Percentiles rank a stretch among this genome's conserved stretches.
Conservation (phyloP, 2,888 invertebrate species). For the Archips crataeganus region DNA sequence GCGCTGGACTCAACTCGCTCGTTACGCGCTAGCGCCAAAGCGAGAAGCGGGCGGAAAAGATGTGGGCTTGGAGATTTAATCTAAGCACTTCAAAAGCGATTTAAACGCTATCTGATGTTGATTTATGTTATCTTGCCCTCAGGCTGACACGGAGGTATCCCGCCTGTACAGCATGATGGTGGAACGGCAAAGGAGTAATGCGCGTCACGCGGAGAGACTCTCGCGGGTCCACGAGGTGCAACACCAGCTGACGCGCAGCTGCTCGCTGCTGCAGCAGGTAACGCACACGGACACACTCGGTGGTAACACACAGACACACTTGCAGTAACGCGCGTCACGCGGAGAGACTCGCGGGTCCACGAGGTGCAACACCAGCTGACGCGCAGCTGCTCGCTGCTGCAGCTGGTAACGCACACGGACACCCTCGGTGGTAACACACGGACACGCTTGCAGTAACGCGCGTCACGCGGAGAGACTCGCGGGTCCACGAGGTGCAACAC, state of each 20-base stretch:
- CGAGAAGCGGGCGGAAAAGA: no score
- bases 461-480: conserved; percentile 94
- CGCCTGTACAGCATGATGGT: conserved; percentile 89
- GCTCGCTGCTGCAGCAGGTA: conserved; percentile 88
- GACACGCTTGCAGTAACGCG: conserved; percentile 87
- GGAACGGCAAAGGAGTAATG: conserved; percentile 94
- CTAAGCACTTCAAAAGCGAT: no score
- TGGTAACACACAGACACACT: no score
- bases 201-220: conserved; percentile 94
- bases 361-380: conserved; percentile 94
- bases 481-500: conserved; percentile 93
- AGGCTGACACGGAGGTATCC: conserved; percentile 91
- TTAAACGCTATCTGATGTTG: no score
- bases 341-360: conserved; percentile 93
- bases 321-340: conserved; percentile 94
- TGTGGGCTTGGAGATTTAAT: no score
- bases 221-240: conserved; percentile 93
- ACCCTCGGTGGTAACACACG: no score
- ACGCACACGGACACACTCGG: no score
- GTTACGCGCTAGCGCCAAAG: no score
- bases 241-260: conserved; percentile 92
- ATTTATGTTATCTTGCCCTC: conserved; percentile 29
- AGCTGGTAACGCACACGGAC: conserved; percentile 29
- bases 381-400: conserved; percentile 92
- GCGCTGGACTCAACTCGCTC: no score